phyloP scores from a whole-genome alignment of 2,888 invertebrate genomes.

The Brenthis daphne region DNA sequence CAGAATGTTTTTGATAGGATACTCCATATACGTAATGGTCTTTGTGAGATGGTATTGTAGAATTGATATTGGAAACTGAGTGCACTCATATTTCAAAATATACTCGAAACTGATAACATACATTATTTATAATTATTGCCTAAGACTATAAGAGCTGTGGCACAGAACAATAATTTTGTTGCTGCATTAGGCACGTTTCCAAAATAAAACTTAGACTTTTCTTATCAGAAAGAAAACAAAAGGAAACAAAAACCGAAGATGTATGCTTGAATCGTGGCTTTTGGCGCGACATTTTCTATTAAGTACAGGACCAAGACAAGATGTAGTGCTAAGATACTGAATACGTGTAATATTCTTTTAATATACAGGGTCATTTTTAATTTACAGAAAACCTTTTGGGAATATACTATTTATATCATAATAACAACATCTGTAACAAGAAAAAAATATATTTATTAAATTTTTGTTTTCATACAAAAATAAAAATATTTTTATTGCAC shows the following conservation, averaged over 20 bases:
- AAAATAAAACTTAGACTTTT: constrained; percentile 38
- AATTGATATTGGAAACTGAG: constrained; percentile 40
- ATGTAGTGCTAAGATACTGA: no score
- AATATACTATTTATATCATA: no score
- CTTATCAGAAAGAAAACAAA: constrained; percentile 19
- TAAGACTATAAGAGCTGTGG: constrained; percentile 20
- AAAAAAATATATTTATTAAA: no score
- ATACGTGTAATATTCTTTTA: no score
- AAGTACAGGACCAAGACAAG: no score
- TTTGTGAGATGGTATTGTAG: constrained; percentile 42
- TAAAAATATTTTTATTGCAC: no score
- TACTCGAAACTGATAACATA: constrained; percentile 6
- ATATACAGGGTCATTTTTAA: no score
- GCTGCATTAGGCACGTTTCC: constrained; percentile 39
- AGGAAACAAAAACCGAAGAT: constrained; percentile 14
- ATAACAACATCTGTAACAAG: no score
- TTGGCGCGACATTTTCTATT: neutral
- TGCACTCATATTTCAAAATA: constrained; percentile 19
- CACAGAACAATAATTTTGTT: constrained; percentile 33
- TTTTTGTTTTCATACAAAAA: no score
- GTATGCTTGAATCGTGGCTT: constrained; percentile 12
- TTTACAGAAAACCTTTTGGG: no score
- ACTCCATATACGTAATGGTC: neutral
- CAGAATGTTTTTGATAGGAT: no score
- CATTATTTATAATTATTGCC: constrained; percentile 10